Evolutionary conservation across 1,140 invertebrate species (phyloP), one percentile per base, ranked within the genome.

Genomic region (Adelges cooleyi): DNA sequence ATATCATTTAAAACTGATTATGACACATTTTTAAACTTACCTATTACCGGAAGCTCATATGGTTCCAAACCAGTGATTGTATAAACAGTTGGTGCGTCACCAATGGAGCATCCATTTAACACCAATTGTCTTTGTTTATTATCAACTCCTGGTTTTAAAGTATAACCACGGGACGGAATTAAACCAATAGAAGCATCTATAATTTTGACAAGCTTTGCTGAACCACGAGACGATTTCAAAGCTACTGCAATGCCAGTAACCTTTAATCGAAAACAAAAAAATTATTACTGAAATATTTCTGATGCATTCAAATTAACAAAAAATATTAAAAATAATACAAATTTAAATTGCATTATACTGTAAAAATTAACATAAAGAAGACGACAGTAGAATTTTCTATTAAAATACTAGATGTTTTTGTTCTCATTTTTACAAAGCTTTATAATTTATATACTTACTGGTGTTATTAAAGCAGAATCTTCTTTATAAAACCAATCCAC

Each of bases 21-120:
- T 38, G n/a, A 1, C 13, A n/a, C n/a, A n/a, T n/a, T 22, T 53
- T 25, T 33, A 18, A 54, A 77, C 75, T 79, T 76, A 84, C 83
- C 84, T 67, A 86, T 84, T 66, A 86, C 84, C 27, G 85, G 84
- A n/a, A 86, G 74, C 75, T 89, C 85, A 68, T 85, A 82, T 68
- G 77, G 77, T 70, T 83, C 79, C 40, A 89, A 76, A 10, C 85
- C 85, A 68, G 80, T 80, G 67, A 86, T 79, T 11, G 79, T 80
- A 68, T 87, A 87, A 67, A 81, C 79, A 33, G 82, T 83, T 11
- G 83, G 84, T 68, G 85, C 77, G 73, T 86, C 84, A 42, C 78
- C 77, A 56, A 84, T 80, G 46, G 79, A 77, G 48, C 72, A 67
- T 38, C 84, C 84, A 59, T 75, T 77, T 1, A 86, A 81, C 3